phyloP scores from a whole-genome alignment of 2,113 vertebrate species.

The Cairina moschata region DNA sequence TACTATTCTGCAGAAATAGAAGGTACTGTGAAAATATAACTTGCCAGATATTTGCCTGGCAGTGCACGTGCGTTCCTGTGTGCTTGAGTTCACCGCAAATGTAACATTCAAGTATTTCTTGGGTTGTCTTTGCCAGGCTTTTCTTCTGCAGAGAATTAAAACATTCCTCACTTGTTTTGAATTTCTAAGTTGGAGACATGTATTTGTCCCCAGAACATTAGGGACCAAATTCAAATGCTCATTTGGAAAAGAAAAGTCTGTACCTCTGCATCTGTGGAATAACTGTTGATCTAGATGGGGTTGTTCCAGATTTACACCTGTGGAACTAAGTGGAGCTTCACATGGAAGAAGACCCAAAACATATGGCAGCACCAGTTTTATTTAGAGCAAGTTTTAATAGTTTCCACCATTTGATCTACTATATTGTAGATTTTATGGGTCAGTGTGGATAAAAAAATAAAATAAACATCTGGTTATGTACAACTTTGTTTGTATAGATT shows the following conservation, averaged over 20 bases:
- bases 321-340: conserved; percentile 4
- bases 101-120: not conserved
- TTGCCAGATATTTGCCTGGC: not conserved
- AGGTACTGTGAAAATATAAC: not conserved
- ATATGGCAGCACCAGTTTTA: not conserved
- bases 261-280: conserved; percentile 7
- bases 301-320: conserved; percentile 41
- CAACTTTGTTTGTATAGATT: conserved; percentile 49
- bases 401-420: conserved; percentile 44
- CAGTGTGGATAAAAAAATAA: conserved; percentile 32
- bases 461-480: conserved; percentile 63
- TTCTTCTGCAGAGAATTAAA: not conserved
- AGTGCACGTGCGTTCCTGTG: not conserved
- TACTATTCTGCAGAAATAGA: not conserved
- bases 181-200: not conserved
- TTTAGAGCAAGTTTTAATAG: conserved; percentile 46
- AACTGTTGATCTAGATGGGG: not conserved
- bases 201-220: not conserved
- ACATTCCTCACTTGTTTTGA: not conserved
- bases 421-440: conserved; percentile 38
- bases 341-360: conserved; percentile 1
- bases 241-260: not conserved
- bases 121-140: not conserved
- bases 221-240: not conserved
- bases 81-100: not conserved